Base-by-base conservation (phyloP, 2,888 invertebrate genomes). In the Steinernema hermaphroditum region DNA sequence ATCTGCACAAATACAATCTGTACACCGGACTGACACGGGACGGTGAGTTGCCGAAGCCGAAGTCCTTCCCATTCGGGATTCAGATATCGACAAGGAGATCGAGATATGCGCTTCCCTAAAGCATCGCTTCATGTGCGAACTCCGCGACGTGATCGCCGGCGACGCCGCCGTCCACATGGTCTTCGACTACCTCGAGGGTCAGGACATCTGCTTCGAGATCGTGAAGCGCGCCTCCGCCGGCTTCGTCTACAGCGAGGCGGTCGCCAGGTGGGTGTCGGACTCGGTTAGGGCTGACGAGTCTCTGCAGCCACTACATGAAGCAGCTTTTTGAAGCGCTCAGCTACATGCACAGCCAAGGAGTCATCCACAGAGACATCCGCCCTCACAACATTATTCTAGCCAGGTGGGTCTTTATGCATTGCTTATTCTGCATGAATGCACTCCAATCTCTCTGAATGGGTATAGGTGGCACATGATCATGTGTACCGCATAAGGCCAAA, bases 211-310 rank as follows among this genome's bases (percentile, higher is more conserved):
- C 89, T 96, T 94, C 89, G 98, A 98, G 90, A 80, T 85, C 50
- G 85, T 84, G 22, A 81, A 82, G 72, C 73, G 85, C 50, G 97
- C 97, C 29, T 92, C 92, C 41, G 93, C 94, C 71, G 97, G 98
- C 78, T 98, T 98, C 89, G 96, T 96, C 75, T 98, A 98, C 90
- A 98, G 97, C 87, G 98, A 98, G 90, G 95, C 96, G 54, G 98
- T 98, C 72, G 95, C 96, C 79, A 96, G 96, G 96, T 95, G 90
- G 49, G 54, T 27, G 8, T 68, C 37, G 34, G n/a, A 34, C 57
- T 27, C 24, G 19, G 24, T n/a, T 24, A 34, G 73, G 54, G 22
- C 27, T 62, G 0, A 22, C 32, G 19, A n/a, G 19, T 6, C 49
- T 57, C 89, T 90, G 1, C 90, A 95, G 96, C 88, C 97, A 98